phyloP scores from a whole-genome alignment of 2,888 invertebrate genomes.

The Thalpophila matura region DNA sequence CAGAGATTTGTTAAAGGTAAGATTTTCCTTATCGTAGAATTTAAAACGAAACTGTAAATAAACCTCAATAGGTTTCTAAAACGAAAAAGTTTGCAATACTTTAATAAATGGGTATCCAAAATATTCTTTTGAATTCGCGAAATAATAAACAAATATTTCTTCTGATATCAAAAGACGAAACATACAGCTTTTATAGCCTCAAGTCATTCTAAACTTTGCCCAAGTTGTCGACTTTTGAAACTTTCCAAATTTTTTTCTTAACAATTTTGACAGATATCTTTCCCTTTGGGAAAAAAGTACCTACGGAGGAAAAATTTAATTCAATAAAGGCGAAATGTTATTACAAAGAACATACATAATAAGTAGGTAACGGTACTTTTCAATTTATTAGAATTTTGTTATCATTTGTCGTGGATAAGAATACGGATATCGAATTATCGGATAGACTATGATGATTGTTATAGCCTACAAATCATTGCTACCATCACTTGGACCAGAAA shows the following conservation, averaged over 20 bases:
- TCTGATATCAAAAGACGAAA: conserved; percentile 49
- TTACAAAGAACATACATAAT: conserved; percentile 47
- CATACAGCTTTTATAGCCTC: conserved; percentile 42
- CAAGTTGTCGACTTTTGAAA: conserved; percentile 64
- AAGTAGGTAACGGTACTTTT: conserved; percentile 34
- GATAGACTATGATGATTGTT: background rate
- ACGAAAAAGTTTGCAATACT: conserved; percentile 45
- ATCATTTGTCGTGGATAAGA: background rate
- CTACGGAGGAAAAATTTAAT: conserved; percentile 66
- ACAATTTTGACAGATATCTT: conserved; percentile 71
- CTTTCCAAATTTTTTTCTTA: conserved; percentile 62
- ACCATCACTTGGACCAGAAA: background rate
- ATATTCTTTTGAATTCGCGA: conserved; percentile 49
- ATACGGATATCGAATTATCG: background rate
- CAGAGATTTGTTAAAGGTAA: background rate
- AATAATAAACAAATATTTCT: conserved; percentile 58
- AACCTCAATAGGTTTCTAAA: conserved; percentile 27
- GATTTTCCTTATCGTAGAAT: background rate
- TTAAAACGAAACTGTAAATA: conserved; percentile 25
- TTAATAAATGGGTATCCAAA: conserved; percentile 38
- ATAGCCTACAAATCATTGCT: background rate
- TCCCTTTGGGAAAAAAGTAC: conserved; percentile 66
- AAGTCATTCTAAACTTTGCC: conserved; percentile 59
- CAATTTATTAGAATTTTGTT: conserved; percentile 8
- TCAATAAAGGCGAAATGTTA: conserved; percentile 64